phyloP scores from a whole-genome alignment of 2,888 invertebrate genomes.

The Drosophila ezoana region DNA sequence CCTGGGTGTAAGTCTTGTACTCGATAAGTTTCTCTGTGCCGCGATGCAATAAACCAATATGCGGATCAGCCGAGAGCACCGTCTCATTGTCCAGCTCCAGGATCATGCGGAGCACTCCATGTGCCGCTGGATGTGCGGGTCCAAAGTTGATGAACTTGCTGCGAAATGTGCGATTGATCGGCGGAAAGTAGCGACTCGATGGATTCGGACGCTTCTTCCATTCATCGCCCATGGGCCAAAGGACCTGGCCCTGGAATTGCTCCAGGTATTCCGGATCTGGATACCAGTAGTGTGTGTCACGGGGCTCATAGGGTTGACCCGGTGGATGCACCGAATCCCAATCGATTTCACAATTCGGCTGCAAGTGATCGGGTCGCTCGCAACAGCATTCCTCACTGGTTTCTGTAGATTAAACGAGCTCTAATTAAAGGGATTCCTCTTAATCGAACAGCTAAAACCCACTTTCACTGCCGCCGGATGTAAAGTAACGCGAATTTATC shows the following conservation, averaged over 20 bases:
- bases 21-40: conserved; percentile 96
- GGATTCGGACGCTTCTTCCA: conserved; percentile 77
- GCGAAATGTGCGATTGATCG: conserved; percentile 87
- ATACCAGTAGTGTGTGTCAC: conserved; percentile 85
- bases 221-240: conserved; percentile 86
- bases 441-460: neutral
- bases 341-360: conserved; percentile 18
- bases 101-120: conserved; percentile 93
- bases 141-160: conserved; percentile 93
- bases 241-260: conserved; percentile 86
- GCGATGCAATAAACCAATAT: conserved; percentile 94
- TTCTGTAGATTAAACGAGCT: conserved; percentile 1
- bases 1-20: conserved; percentile 94
- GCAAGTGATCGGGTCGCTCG: conserved; percentile 2
- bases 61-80: conserved; percentile 92
- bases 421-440: neutral
- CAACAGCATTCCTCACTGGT: conserved; percentile 14
- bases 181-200: conserved; percentile 80
- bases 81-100: conserved; percentile 93
- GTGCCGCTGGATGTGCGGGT: conserved; percentile 96
- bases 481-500: conserved; percentile 41
- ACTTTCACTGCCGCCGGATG: conserved; percentile 31
- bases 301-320: conserved; percentile 37
- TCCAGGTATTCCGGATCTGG: conserved; percentile 88
- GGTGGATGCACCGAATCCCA: conserved; percentile 27